These are phyloP conservation scores for Cryptotis parvus DNA, from an alignment of 2,113 vertebrate genomes.

Conservation along the genomic window DNA sequence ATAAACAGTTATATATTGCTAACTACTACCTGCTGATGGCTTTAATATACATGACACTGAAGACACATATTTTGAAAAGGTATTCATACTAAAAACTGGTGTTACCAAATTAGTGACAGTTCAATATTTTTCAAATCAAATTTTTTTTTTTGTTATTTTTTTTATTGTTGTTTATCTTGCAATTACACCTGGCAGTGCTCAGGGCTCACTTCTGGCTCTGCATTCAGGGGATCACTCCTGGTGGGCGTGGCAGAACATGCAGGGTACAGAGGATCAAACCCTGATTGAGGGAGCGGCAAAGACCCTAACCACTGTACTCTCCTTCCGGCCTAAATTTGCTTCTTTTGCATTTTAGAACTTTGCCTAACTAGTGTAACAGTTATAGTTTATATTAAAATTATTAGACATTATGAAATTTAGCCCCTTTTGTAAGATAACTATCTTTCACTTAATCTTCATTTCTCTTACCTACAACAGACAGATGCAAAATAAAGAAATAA, in stretches of 20 bases:
- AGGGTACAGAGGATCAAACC: too few species aligned
- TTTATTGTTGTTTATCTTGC: too few species aligned
- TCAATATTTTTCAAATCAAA: conserved; percentile 25
- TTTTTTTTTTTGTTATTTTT: neutral
- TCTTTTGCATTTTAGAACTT: conserved; percentile 39
- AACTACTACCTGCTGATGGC: neutral
- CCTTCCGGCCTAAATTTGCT: too few species aligned
- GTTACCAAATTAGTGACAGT: conserved; percentile 42
- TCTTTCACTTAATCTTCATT: conserved; percentile 39
- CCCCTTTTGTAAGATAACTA: conserved; percentile 17
- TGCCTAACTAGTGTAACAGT: neutral
- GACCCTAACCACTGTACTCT: too few species aligned
- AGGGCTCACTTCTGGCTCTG: too few species aligned
- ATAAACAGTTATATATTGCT: neutral
- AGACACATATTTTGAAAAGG: neutral
- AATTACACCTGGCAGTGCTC: too few species aligned
- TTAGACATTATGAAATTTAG: conserved; percentile 28
- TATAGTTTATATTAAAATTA: conserved; percentile 28
- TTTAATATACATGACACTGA: neutral
- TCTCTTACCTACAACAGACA: conserved; percentile 42
- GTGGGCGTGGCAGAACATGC: too few species aligned
- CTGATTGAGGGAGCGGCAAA: too few species aligned
- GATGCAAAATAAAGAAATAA: conserved; percentile 66
- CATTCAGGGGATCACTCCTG: too few species aligned
- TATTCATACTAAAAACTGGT: conserved; percentile 30